Evolutionary conservation across 2,797 vertebrate species (phyloP).

Genomic region (Austrolebias charrua): DNA sequence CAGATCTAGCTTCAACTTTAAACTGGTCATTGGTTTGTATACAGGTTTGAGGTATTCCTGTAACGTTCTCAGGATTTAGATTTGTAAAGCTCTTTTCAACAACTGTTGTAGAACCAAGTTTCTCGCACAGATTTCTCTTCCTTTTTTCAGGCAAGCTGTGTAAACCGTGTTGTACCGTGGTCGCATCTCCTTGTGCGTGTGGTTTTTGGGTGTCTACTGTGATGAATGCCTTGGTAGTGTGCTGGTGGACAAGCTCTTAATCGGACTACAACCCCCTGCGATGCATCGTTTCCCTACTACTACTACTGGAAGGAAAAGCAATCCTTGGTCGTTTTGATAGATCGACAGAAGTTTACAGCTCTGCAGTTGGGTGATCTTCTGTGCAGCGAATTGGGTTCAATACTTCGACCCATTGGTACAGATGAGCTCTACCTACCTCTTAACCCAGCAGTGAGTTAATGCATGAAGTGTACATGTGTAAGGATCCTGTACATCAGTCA

Average conservation of each 20-base stretch:
- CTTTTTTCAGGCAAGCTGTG: constrained; percentile 81
- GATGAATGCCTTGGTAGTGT: constrained; percentile 78
- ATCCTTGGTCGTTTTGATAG: constrained; percentile 73
- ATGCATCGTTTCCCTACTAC: constrained; percentile 73
- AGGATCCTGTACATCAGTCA: constrained; percentile 64
- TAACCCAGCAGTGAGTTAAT: constrained; percentile 74
- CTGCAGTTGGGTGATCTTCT: constrained; percentile 67
- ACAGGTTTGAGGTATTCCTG: constrained; percentile 78
- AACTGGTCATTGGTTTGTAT: constrained; percentile 81
- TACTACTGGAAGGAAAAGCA: constrained; percentile 58
- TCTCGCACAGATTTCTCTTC: constrained; percentile 83
- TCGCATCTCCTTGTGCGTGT: constrained; percentile 66
- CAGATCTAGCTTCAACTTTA: constrained; percentile 70
- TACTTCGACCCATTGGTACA: constrained; percentile 61
- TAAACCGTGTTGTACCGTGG: constrained; percentile 71
- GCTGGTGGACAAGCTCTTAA: constrained; percentile 69
- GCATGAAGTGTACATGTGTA: constrained; percentile 78
- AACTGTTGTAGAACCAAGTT: constrained; percentile 67
- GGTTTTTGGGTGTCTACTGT: constrained; percentile 76
- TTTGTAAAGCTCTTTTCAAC: background rate
- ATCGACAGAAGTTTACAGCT: constrained; percentile 64
- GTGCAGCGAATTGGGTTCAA: constrained; percentile 52
- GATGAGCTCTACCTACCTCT: constrained; percentile 70
- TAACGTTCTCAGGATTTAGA: constrained; percentile 38
- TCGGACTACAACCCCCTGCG: constrained; percentile 64